Evolutionary conservation across 2,797 vertebrate genomes (phyloP).

Genomic region (Danio aesculapii): DNA sequence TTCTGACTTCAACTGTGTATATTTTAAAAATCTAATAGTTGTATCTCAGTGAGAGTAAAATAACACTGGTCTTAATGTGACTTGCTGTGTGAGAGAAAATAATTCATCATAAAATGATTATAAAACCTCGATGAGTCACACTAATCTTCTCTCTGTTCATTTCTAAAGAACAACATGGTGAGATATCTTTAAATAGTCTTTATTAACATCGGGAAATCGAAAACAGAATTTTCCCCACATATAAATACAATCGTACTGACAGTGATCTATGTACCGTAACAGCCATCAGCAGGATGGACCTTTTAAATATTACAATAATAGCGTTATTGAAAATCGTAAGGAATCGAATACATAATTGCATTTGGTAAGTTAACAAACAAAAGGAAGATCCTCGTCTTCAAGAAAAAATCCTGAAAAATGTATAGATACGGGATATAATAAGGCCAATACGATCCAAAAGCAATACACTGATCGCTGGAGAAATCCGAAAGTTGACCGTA

Average conservation of each 20-base stretch:
- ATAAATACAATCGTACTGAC: slow-evolving; percentile 62
- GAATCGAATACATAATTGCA: slow-evolving; percentile 50
- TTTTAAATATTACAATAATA: slow-evolving; percentile 53
- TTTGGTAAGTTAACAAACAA: slow-evolving; percentile 56
- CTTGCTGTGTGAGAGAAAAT: neutral
- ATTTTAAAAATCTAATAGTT: no score
- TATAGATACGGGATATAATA: slow-evolving; percentile 40
- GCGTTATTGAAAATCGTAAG: slow-evolving; percentile 48
- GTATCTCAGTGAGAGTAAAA: no score
- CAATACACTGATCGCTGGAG: slow-evolving; percentile 45
- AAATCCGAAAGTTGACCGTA: slow-evolving; percentile 43
- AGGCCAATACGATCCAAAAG: slow-evolving; percentile 54
- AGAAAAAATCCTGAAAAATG: slow-evolving; percentile 47
- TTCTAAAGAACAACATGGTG: slow-evolving; percentile 31
- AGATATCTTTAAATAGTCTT: slow-evolving; percentile 53
- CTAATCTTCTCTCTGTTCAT: slow-evolving; percentile 12
- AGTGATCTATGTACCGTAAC: slow-evolving; percentile 49
- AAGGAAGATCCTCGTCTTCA: slow-evolving; percentile 39
- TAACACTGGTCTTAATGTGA: neutral
- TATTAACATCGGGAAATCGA: slow-evolving; percentile 57
- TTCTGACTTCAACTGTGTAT: no score
- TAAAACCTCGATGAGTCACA: slow-evolving; percentile 16
- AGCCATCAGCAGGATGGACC: slow-evolving; percentile 47
- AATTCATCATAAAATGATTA: neutral
- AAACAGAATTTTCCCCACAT: slow-evolving; percentile 51